Evolutionary conservation across 2,797 vertebrate species (phyloP), one percentile per base, ranked within the genome.

Genomic region (Tapera naevia): DNA sequence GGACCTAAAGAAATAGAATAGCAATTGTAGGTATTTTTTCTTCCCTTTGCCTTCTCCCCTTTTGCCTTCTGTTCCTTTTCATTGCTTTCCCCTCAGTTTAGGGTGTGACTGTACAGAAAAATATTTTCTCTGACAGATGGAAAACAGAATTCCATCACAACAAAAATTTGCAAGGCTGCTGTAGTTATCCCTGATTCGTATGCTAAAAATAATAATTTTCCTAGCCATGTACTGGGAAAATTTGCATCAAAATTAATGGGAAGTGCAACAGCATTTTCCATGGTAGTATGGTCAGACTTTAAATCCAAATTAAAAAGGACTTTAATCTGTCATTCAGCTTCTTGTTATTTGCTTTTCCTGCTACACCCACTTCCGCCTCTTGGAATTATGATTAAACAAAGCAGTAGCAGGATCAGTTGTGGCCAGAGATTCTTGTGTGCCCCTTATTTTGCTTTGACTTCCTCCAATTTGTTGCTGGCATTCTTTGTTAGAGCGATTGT

Each of bases 281-380:
- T 53, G 67, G n/a, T 56, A 67, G 45, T 73, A 30, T 11, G 21
- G 76, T 87, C 69, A 74, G 66, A 86, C 66, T 87, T 85, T 10
- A 87, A 67, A 67, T 70, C 58, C 57, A 84, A 91, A 89, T 92
- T 86, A 78, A 88, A 94, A 74, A 70, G 78, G 30, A 66, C 79
- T 94, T 94, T 56, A 76, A 67, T 64, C 35, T 95, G 13, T 85
- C 86, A 17, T 79, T 93, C 56, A 39, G 28, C 80, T 92, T 93
- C 91, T 93, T 91, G 91, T 83, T 88, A 71, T 76, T 95, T 93
- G 84, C 90, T 95, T 96, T 96, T 94, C 94, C 94, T 95, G 94
- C 85, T 96, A 80, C 94, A 96, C 94, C 94, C 96, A 78, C 83
- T 96, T 97, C 96, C 89, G 11, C 71, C 74, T 56, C 92, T 94